Conservation (phyloP, 2,888 invertebrate species). For the Acleris holmiana region DNA sequence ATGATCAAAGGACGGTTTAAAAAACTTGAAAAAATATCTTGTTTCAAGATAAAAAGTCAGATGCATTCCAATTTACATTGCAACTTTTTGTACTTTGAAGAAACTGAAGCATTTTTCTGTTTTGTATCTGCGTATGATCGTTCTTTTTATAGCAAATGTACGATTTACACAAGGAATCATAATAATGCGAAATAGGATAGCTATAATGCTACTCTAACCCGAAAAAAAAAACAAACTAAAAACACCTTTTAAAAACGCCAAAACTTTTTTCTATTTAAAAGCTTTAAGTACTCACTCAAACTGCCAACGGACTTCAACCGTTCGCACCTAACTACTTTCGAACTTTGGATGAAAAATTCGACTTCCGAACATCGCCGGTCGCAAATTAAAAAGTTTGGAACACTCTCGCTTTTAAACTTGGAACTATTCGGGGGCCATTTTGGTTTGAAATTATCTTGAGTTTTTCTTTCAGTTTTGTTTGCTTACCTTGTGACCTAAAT, state of each 20-base stretch:
- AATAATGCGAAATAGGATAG: too few species aligned
- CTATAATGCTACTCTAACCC: too few species aligned
- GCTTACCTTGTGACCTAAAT: slow-evolving; percentile 33
- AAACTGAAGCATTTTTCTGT: too few species aligned
- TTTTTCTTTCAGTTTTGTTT: slow-evolving; percentile 65
- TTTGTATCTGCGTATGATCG: too few species aligned
- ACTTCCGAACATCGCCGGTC: slow-evolving; percentile 61
- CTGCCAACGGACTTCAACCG: slow-evolving; percentile 55
- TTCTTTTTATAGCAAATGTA: too few species aligned
- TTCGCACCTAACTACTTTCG: slow-evolving; percentile 53
- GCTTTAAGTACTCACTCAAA: slow-evolving; percentile 44
- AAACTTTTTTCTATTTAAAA: slow-evolving; percentile 19
- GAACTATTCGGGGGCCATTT: slow-evolving; percentile 76
- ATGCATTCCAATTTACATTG: too few species aligned
- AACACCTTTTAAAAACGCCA: neutral
- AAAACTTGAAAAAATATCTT: too few species aligned
- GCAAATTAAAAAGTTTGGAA: slow-evolving; percentile 77
- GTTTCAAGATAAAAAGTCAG: too few species aligned
- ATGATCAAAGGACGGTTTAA: too few species aligned
- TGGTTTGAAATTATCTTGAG: slow-evolving; percentile 53
- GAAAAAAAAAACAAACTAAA: neutral
- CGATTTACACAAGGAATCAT: too few species aligned
- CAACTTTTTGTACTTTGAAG: too few species aligned
- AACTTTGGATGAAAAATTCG: slow-evolving; percentile 70
- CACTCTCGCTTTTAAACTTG: slow-evolving; percentile 72